A percentile compares a stretch with the other conserved stretches of the same genome.
Conservation (phyloP, 2,888 invertebrate genomes). For the Andrena flavipes region DNA sequence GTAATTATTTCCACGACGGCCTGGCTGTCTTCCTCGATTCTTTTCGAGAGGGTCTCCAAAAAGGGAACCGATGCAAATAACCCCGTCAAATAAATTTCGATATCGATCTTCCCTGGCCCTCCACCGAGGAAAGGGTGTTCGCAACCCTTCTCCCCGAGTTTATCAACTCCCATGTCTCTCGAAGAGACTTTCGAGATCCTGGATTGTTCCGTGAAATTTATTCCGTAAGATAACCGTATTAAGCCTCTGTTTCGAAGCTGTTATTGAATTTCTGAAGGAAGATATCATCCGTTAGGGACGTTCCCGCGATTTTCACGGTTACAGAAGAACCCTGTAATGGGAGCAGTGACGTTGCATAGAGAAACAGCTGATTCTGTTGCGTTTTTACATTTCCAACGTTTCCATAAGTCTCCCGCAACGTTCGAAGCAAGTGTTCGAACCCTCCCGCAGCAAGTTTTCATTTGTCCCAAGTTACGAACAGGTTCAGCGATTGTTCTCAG, state of each 20-base stretch:
- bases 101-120: conserved; percentile 77
- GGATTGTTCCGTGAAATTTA: conserved; percentile 1
- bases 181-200: not conserved
- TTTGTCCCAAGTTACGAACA: conserved; percentile 72
- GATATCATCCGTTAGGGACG: not conserved
- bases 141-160: conserved; percentile 13
- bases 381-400: conserved; percentile 12
- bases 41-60: conserved; percentile 50
- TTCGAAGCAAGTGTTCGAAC: conserved; percentile 66
- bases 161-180: not conserved
- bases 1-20: conserved; percentile 82
- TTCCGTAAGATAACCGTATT: not conserved
- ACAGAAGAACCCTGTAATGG: no score
- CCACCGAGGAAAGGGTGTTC: conserved; percentile 21
- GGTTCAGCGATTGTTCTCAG: conserved; percentile 70
- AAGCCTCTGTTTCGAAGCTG: not conserved
- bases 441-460: conserved; percentile 65
- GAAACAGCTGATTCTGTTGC: not conserved
- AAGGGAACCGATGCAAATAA: conserved; percentile 80
- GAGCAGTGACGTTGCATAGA: no score
- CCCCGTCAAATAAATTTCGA: conserved; percentile 83
- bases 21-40: conserved; percentile 66
- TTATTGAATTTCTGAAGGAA: not conserved
- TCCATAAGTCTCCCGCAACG: conserved; percentile 26
- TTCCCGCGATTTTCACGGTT: no score